phyloP scores from a whole-genome alignment of 2,113 vertebrate genomes.

The Smithornis capensis region DNA sequence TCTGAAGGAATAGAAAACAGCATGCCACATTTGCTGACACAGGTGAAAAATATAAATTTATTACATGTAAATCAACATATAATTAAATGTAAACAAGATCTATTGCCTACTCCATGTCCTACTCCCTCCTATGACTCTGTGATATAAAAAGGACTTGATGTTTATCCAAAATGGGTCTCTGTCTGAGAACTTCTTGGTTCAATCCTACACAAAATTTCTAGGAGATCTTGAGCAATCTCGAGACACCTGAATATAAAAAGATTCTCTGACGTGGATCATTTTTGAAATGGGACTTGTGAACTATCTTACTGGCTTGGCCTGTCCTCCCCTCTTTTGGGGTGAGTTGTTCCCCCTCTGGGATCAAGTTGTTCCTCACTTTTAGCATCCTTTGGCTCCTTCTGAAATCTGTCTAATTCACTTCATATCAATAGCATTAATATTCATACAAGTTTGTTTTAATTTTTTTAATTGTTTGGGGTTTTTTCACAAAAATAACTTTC shows the following conservation, averaged over 20 bases:
- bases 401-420: not conserved
- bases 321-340: not conserved
- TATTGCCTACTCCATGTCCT: not conserved
- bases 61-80: not conserved
- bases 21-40: not conserved
- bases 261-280: not conserved
- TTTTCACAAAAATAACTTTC: not conserved
- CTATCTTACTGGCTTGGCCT: not conserved
- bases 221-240: not conserved
- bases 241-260: not conserved
- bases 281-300: not conserved
- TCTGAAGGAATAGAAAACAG: not conserved
- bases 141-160: not conserved
- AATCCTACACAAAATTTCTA: not conserved
- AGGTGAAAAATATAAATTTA: not conserved
- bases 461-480: not conserved
- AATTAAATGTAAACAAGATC: not conserved
- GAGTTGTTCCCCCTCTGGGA: not conserved
- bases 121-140: not conserved
- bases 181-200: not conserved
- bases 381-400: not conserved
- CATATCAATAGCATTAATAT: not conserved
- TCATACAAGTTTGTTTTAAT: not conserved
- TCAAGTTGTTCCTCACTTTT: not conserved
- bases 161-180: not conserved